Base-by-base conservation (phyloP, 2,113 vertebrate genomes). In the Cairina moschata region DNA sequence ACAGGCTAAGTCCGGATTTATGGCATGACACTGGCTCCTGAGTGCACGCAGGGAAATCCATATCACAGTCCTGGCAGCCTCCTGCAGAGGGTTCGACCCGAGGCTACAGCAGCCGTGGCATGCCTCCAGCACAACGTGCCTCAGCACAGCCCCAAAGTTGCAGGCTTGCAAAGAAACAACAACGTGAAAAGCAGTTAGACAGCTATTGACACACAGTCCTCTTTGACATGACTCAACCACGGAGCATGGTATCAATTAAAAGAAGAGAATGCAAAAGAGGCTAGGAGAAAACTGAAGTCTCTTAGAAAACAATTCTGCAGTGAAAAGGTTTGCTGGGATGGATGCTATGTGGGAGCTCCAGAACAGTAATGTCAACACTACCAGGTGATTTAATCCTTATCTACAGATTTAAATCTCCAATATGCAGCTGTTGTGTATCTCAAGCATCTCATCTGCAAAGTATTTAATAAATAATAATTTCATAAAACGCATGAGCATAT, bases 41-140 rank as follows among this genome's bases (percentile, higher is more conserved):
- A 83, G 14, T 14, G 46, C 46, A 56, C 6, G 11, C 63, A 86
- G 52, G 4, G 1, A 76, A 92, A 84, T 69, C 74, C 3, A 1
- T 46, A 66, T 50, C 78, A 32, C 50, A 59, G 50, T 55, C 62
- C 86, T 92, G 81, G 83, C 96, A 96, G 93, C 80, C 80, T 86
- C 36, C 50, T 66, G 62, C 0, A 0, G 48, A 91, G 66, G 76
- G 94, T 91, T 69, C 25, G 8, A 80, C 96, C 88, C 34, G 58
- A 52, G 92, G 95, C 91, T 66, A 93, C 48, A 95, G 87, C 92
- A 89, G 96, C 92, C 71, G 46, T 85, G 94, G 85, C 96, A 96
- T 2, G 7, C 92, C 88, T 79, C 92, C 86, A 77, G 63, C 79
- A 81, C 83, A 93, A 96, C 40, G 55, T 89, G 92, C 52, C 40